These are phyloP conservation scores for Crambe crambe DNA, from an alignment of 37 sponge, comb jelly and placozoan genomes.

Conservation along the genomic window DNA sequence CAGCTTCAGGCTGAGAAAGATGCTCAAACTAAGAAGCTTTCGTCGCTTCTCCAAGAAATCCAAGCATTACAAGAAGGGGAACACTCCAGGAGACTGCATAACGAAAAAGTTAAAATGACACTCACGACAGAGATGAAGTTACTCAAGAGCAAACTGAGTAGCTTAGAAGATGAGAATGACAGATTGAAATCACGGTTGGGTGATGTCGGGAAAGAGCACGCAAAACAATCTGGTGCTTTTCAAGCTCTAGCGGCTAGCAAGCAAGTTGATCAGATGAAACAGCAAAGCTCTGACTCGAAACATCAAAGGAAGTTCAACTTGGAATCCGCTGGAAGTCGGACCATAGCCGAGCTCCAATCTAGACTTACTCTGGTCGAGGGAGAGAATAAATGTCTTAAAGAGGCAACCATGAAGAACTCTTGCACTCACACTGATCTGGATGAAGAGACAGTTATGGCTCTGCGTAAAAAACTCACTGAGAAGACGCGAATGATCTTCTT, in stretches of 20 bases:
- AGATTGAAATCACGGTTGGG: background rate
- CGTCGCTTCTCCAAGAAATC: background rate
- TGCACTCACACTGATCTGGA: background rate
- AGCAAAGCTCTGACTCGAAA: conserved; percentile 13
- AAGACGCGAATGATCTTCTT: conserved; percentile 34
- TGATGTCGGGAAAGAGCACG: background rate
- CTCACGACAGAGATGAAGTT: conserved; percentile 48
- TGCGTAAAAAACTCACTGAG: conserved; percentile 40
- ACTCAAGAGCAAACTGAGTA: conserved; percentile 35
- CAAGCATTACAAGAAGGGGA: conserved; percentile 23
- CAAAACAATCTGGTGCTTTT: background rate
- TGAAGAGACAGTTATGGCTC: conserved; percentile 9
- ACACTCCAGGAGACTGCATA: conserved; percentile 17
- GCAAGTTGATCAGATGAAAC: conserved; percentile 25
- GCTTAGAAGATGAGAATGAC: conserved; percentile 36
- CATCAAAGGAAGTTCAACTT: background rate
- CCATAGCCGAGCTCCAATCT: conserved; percentile 6
- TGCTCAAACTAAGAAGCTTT: background rate
- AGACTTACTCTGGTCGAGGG: conserved; percentile 21
- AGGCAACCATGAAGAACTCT: background rate
- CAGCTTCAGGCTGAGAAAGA: conserved; percentile 9
- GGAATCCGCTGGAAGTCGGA: background rate
- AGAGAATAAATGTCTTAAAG: conserved; percentile 38
- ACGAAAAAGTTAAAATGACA: conserved; percentile 44
- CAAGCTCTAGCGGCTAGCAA: conserved; percentile 13